Conservation (phyloP, 2,888 invertebrate species). For the Cloeon dipterum region DNA sequence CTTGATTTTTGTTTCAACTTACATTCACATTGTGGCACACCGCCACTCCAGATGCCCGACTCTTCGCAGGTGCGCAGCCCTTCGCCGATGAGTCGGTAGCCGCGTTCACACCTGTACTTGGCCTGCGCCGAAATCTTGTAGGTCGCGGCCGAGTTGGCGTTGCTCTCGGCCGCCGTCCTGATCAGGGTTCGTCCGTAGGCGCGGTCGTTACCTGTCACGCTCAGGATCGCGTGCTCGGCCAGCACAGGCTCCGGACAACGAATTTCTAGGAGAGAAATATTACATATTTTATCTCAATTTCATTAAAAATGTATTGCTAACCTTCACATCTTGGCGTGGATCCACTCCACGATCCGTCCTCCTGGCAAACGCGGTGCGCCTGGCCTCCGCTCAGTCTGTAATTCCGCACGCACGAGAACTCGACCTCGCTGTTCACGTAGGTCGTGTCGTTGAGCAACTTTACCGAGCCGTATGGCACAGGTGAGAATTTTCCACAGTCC, state of each 20-base stretch:
- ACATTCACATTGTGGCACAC: conserved; percentile 66
- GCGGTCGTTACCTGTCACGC: conserved; percentile 76
- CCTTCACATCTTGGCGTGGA: conserved; percentile 69
- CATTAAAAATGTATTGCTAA: conserved; percentile 14
- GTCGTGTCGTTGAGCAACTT: conserved; percentile 58
- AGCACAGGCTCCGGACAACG: conserved; percentile 64
- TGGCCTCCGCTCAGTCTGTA: conserved; percentile 51
- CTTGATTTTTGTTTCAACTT: conserved; percentile 26
- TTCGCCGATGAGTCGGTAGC: conserved; percentile 69
- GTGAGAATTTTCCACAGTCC: conserved; percentile 67
- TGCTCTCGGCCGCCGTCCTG: conserved; percentile 40
- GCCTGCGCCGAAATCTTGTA: conserved; percentile 69
- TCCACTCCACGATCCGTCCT: conserved; percentile 64
- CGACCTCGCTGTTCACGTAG: conserved; percentile 54
- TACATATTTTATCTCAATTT: conserved; percentile 9
- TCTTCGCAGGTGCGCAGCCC: conserved; percentile 69
- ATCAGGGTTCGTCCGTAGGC: conserved; percentile 69
- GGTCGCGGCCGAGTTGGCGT: conserved; percentile 41
- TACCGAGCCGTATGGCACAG: conserved; percentile 51
- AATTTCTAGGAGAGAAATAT: too few species aligned
- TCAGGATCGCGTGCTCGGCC: conserved; percentile 64
- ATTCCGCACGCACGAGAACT: conserved; percentile 56
- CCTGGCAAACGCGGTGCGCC: conserved; percentile 42
- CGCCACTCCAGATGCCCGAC: conserved; percentile 64
- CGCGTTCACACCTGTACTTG: conserved; percentile 73